Evolutionary conservation across 2,113 vertebrate species (phyloP).

Genomic region (Brachypodius melanocephalos): DNA sequence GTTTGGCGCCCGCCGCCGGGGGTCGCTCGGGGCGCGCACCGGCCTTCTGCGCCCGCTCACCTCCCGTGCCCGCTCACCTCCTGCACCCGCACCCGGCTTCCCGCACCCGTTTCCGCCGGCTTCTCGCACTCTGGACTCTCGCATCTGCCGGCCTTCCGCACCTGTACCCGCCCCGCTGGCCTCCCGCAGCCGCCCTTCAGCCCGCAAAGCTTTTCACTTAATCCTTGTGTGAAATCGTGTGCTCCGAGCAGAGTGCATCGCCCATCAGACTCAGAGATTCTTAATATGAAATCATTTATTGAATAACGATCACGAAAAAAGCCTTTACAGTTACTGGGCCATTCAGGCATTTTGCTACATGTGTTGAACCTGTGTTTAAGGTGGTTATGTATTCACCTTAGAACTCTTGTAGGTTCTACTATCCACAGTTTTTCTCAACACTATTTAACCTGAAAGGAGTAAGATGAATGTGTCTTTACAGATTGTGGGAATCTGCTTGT

Average conservation of each 20-base stretch:
- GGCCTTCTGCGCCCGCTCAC: background rate
- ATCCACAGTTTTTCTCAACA: background rate
- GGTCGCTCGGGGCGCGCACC: background rate
- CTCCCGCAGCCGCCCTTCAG: background rate
- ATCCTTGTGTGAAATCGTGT: rapidly evolving
- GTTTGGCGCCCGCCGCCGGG: background rate
- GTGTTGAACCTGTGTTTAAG: rapidly evolving
- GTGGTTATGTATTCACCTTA: background rate
- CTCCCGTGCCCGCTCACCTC: background rate
- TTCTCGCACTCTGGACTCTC: background rate
- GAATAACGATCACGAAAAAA: background rate
- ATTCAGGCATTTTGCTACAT: background rate
- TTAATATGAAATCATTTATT: background rate
- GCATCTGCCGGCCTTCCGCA: background rate
- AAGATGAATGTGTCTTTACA: background rate
- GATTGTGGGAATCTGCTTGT: background rate
- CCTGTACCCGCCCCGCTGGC: background rate
- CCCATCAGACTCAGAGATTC: background rate
- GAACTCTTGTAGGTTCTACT: background rate
- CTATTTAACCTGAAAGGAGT: background rate
- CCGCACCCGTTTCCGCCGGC: too few relatives aligned
- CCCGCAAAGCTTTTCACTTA: rapidly evolving
- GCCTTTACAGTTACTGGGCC: too few relatives aligned
- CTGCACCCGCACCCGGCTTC: too few relatives aligned
- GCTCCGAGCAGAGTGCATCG: background rate